Evolutionary conservation across 2,888 invertebrate species (phyloP).

Genomic region (Ophioninae sp.): DNA sequence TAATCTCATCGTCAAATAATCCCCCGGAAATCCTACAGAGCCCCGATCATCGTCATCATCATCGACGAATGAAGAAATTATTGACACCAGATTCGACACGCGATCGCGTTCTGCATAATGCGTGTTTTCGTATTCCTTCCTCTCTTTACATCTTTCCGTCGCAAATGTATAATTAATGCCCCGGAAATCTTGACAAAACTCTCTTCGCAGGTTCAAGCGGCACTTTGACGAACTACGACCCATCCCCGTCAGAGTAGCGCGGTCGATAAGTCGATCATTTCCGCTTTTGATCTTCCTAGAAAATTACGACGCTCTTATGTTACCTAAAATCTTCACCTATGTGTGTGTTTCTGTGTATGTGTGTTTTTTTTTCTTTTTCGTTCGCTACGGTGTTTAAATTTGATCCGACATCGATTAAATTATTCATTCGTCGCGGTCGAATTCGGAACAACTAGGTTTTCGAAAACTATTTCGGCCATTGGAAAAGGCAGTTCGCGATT

Average conservation of each 20-base stretch:
- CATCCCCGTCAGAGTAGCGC: slow-evolving; percentile 26
- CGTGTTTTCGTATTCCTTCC: slow-evolving; percentile 39
- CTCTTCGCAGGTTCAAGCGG: slow-evolving; percentile 71
- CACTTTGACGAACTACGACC: slow-evolving; percentile 79
- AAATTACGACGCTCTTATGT: not conserved
- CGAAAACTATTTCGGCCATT: not conserved
- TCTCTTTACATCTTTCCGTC: slow-evolving; percentile 53
- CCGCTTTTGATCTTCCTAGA: slow-evolving; percentile 13
- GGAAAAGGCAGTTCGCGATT: not conserved
- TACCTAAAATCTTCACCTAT: not conserved
- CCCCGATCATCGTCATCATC: slow-evolving; percentile 66
- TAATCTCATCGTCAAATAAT: slow-evolving; percentile 20
- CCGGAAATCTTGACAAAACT: slow-evolving; percentile 73
- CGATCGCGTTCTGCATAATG: slow-evolving; percentile 47
- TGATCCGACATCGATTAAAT: not conserved
- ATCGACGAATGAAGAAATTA: slow-evolving; percentile 63
- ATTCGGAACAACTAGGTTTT: not conserved
- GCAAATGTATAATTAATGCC: slow-evolving; percentile 77
- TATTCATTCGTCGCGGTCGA: not conserved
- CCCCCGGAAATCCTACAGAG: slow-evolving; percentile 74
- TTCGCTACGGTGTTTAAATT: not conserved
- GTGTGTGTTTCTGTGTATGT: no score
- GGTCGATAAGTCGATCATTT: slow-evolving; percentile 17
- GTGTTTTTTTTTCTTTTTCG: not conserved
- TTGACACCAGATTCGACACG: slow-evolving; percentile 64